Evolutionary conservation across 2,888 invertebrate species (phyloP), one percentile per base, ranked within the genome.

Genomic region (Troides aeacus): DNA sequence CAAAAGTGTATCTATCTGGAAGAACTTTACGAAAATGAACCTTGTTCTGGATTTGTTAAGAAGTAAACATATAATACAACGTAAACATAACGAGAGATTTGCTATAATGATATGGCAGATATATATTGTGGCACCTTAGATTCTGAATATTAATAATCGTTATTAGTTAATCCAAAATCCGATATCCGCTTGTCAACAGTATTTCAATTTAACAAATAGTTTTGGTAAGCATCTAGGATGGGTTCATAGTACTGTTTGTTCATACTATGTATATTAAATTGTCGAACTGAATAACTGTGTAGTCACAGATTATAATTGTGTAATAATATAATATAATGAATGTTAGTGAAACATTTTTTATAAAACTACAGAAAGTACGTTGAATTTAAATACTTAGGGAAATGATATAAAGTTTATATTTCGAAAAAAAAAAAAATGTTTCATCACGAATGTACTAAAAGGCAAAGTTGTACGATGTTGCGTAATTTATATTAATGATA

Each of bases 181-280:
- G 64, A 64, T 24, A 39, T 64, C 64, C 10, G 21, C 56, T 56
- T 36, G 64, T 30, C 56, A 56, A 36, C 56, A 56, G 64, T 21
- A 64, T 56, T 56, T 63, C 63, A 53, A 63, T 63, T 56, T 63
- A 63, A 36, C 63, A 56, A 64, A 56, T 64, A 64, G 64, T 64
- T 36, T 56, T n/a, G 53, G 53, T 53, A 53, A 53, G 53, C 53
- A 53, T n/a, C n/a, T 53, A 53, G 18, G n/a, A 53, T 53, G 18
- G 53, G n/a, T 53, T 8, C 3, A n/a, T n/a, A n/a, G 53, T 53
- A n/a, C 53, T 53, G 53, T 53, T 53, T 53, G 6, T n/a, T n/a
- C n/a, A 53, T 53, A 53, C n/a, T 53, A 53, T 53, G 53, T n/a
- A 18, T 53, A 53, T 53, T n/a, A n/a, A n/a, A 53, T n/a, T 53